phyloP scores from a whole-genome alignment of 2,113 vertebrate species.

The Salvelinus namaycush region DNA sequence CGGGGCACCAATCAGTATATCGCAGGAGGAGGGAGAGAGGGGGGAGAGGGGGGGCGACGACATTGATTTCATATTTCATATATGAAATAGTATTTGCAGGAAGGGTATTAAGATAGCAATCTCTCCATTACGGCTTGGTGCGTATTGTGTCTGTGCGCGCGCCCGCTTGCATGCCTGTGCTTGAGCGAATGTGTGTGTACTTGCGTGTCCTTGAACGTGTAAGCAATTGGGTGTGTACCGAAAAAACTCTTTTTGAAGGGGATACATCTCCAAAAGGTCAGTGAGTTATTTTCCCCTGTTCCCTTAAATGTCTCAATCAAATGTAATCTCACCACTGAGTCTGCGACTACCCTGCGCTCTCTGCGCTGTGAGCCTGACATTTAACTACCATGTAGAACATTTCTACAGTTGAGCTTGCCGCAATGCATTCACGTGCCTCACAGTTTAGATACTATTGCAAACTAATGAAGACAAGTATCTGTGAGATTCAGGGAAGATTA shows the following conservation, averaged over 20 bases:
- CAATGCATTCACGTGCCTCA: not conserved
- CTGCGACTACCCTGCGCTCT: constrained; percentile 3
- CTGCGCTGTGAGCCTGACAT: constrained; percentile 36
- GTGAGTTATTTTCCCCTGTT: constrained; percentile 25
- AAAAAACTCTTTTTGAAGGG: not conserved
- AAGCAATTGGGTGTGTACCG: not conserved
- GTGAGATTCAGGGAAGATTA: too few species aligned
- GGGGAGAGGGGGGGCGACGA: too few species aligned
- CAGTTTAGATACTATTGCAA: not conserved
- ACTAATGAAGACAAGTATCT: too few species aligned
- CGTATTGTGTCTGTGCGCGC: too few species aligned
- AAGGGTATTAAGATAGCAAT: constrained; percentile 23
- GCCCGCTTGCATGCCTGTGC: not conserved
- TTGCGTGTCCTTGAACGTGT: not conserved
- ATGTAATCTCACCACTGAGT: constrained; percentile 31
- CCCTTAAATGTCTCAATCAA: constrained; percentile 55
- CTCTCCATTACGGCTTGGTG: constrained; percentile 5
- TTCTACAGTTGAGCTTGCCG: not conserved
- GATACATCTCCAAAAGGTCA: constrained; percentile 49
- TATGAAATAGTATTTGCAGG: constrained; percentile 30
- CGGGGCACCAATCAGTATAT: too few species aligned
- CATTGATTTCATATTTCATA: not conserved
- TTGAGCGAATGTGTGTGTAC: not conserved
- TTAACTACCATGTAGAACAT: constrained; percentile 24
- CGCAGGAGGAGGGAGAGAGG: too few species aligned